A percentile compares a stretch with the other conserved stretches of the same genome.
Evolutionary conservation across 2,113 vertebrate species (phyloP).

Genomic region (Leuciscus idus): DNA sequence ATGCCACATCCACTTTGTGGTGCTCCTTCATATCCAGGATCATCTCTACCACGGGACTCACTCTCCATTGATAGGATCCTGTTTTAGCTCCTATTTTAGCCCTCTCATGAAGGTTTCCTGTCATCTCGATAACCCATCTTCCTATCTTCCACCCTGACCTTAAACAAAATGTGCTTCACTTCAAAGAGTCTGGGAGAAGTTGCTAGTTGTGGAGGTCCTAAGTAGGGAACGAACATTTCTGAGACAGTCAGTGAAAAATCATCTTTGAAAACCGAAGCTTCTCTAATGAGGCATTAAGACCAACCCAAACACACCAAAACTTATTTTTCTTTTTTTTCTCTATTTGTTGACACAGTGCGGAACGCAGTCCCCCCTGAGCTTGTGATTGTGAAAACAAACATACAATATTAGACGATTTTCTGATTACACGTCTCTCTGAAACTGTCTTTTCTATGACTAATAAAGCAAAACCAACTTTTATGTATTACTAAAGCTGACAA

Average conservation of each 20-base stretch:
- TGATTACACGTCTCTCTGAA: conserved; percentile 27
- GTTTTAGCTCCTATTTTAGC: not conserved
- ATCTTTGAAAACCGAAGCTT: conserved; percentile 14
- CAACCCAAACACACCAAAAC: conserved; percentile 17
- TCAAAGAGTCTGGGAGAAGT: conserved; percentile 11
- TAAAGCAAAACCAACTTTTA: conserved; percentile 23
- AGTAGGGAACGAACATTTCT: not conserved
- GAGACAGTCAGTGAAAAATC: conserved; percentile 13
- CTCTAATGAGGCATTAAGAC: not conserved
- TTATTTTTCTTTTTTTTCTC: not conserved
- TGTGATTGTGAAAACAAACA: conserved; percentile 35
- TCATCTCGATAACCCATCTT: conserved; percentile 14
- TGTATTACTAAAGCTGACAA: conserved; percentile 8
- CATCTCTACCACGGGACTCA: conserved; percentile 40
- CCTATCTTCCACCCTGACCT: conserved; percentile 4
- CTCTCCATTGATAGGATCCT: not conserved
- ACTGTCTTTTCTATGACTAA: conserved; percentile 32
- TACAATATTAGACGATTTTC: conserved; percentile 19
- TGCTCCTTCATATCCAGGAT: conserved; percentile 24
- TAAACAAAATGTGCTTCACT: conserved; percentile 29
- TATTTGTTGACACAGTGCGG: not conserved
- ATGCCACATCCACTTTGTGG: conserved; percentile 22
- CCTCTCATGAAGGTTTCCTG: conserved; percentile 27
- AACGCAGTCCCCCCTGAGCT: conserved; percentile 29
- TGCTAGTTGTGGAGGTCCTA: not conserved